Evolutionary conservation across 2,888 invertebrate genomes (phyloP), one percentile per base, ranked within the genome.

Genomic region (Phyllotreta cruciferae): DNA sequence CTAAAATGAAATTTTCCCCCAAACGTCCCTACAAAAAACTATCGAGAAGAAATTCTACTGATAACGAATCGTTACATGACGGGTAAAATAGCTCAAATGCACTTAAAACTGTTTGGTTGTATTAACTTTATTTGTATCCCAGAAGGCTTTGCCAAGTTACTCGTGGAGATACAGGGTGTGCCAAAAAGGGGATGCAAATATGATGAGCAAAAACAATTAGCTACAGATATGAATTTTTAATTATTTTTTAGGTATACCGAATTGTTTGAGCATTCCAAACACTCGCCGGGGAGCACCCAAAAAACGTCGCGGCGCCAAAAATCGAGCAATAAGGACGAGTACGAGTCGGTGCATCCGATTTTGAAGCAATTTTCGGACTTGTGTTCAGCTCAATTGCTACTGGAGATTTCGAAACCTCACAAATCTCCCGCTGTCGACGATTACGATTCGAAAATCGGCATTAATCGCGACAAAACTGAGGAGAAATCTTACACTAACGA

Each of bases 1-100:
- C 78, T 3, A 62, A 66, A 8, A 63, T 67, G 7, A 78, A 75
- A 63, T 75, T 70, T 70, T 76, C 78, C 0, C 76, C 78, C 0
- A 71, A 73, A 55, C 63, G 67, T 6, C 10, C 50, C 14, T 36
- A 41, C 10, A 41, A 49, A 11, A 14, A 47, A n/a, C 14, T 54
- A 1, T 41, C 14, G 36, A 60, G 39, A 13, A 56, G 34, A 37
- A 57, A 45, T 4, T 24, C 24, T 44, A 35, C 6, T 7, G 62
- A 64, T 14, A 35, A 9, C 6, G 60, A 62, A 34, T 41, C 6
- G 8, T 42, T 44, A 1, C 41, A 47, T 9, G 60, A 61, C 47
- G 49, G 8, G 69, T 66, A 45, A 57, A 62, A 14, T 24, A 58
- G 10, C 4, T 38, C 14, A 41, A 44, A 13, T 45, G 4, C 4